phyloP scores from a whole-genome alignment of 2,797 vertebrate genomes.

The Chaetophractus vellerosus region DNA sequence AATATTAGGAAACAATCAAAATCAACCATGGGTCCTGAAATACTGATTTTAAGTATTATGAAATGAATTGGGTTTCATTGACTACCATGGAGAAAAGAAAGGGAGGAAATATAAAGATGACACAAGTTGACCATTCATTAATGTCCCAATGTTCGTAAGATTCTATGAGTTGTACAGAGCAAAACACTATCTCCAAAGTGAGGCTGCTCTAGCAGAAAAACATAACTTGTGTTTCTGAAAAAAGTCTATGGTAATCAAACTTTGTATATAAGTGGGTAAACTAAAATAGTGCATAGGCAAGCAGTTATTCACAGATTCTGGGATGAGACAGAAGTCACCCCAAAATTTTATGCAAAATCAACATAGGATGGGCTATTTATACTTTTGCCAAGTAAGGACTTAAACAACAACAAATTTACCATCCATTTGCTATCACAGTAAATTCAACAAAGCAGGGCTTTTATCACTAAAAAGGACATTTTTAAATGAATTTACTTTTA shows the following conservation, averaged over 20 bases:
- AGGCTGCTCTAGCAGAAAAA: neutral
- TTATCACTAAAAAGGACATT: conserved; percentile 18
- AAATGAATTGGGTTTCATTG: neutral
- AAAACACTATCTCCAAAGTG: neutral
- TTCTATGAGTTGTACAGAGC: neutral
- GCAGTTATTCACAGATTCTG: neutral
- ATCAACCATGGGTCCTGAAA: conserved; percentile 12
- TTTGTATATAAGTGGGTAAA: neutral
- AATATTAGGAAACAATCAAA: conserved; percentile 30
- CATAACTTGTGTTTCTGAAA: neutral
- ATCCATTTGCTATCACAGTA: neutral
- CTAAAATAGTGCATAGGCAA: neutral
- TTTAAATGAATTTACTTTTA: conserved; percentile 43
- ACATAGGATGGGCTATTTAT: neutral
- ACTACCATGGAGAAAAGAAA: neutral
- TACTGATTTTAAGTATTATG: neutral
- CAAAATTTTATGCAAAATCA: neutral
- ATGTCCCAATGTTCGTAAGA: neutral
- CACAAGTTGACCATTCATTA: neutral
- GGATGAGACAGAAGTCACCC: neutral
- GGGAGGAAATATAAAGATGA: neutral
- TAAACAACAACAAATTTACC: neutral
- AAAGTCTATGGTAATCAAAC: neutral
- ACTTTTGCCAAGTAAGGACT: neutral
- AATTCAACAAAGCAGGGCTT: conserved; percentile 19